phyloP scores from a whole-genome alignment of 1,140 invertebrate species.

The Macrobrachium rosenbergii region DNA sequence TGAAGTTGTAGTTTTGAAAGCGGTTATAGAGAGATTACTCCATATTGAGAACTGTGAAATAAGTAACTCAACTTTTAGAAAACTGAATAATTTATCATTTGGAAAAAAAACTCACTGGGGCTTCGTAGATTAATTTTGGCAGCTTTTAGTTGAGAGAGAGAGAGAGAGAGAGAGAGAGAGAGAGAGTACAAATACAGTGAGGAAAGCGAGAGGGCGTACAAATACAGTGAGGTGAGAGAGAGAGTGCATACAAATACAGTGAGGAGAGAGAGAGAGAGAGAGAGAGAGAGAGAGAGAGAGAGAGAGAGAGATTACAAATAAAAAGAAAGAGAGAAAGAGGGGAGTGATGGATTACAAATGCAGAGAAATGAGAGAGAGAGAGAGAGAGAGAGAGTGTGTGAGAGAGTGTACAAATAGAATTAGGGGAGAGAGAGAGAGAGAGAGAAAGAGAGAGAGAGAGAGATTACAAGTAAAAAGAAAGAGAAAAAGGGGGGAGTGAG shows the following conservation, averaged over 20 bases:
- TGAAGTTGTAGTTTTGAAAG: too few species aligned
- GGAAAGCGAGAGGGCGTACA: background rate
- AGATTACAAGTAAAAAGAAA: background rate
- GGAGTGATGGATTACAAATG: too few species aligned
- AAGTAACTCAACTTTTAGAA: too few species aligned
- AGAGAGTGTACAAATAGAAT: background rate
- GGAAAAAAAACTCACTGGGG: too few species aligned
- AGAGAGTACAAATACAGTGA: background rate
- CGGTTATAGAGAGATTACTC: too few species aligned
- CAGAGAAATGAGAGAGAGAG: background rate
- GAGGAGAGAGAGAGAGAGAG: background rate
- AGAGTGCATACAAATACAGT: background rate
- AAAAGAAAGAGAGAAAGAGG: background rate
- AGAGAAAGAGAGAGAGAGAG: background rate
- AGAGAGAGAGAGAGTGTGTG: background rate
- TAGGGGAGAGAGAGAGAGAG: background rate
- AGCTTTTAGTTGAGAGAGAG: too few species aligned
- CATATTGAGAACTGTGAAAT: too few species aligned
- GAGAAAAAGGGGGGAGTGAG: background rate
- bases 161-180: background rate
- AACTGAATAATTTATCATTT: too few species aligned
- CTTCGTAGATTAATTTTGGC: too few species aligned
- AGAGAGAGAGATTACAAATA: too few species aligned
- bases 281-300: background rate
- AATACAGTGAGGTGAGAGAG: background rate